phyloP scores from a whole-genome alignment of 1,140 invertebrate species.

The Saccostrea glomerata region DNA sequence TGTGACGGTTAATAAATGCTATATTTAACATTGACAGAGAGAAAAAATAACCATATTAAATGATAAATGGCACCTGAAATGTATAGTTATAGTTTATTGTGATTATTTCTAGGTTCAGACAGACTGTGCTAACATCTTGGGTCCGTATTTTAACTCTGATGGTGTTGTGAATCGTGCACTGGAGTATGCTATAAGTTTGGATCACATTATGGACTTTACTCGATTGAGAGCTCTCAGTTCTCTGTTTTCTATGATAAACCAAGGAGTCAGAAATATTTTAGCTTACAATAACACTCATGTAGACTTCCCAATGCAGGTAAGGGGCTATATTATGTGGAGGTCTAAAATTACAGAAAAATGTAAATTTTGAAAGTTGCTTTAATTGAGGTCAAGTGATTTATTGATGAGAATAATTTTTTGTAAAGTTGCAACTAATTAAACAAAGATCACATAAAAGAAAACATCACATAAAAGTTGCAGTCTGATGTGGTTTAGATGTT shows the following conservation, averaged over 20 bases:
- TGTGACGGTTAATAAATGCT: no score
- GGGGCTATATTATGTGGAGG: slow-evolving; percentile 2
- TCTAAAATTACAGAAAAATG: background rate
- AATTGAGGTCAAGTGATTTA: background rate
- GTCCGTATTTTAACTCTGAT: slow-evolving; percentile 92
- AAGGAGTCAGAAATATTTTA: slow-evolving; percentile 91
- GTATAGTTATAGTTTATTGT: background rate
- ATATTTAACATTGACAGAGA: no score
- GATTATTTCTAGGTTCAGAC: slow-evolving; percentile 86
- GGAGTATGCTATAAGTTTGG: slow-evolving; percentile 90
- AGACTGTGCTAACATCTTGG: slow-evolving; percentile 91
- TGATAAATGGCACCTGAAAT: no score
- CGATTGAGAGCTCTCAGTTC: slow-evolving; percentile 94
- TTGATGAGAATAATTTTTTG: background rate
- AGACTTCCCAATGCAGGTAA: slow-evolving; percentile 92
- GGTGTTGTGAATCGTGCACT: slow-evolving; percentile 95
- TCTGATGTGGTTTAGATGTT: background rate
- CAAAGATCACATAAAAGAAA: background rate
- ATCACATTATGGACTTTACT: slow-evolving; percentile 99
- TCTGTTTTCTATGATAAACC: slow-evolving; percentile 98
- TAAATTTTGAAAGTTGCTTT: background rate
- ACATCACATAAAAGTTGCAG: background rate
- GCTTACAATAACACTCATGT: slow-evolving; percentile 95
- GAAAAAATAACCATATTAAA: no score
- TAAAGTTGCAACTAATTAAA: background rate